Conservation (phyloP, 2,113 vertebrate genomes). For the Cacatua alba region DNA sequence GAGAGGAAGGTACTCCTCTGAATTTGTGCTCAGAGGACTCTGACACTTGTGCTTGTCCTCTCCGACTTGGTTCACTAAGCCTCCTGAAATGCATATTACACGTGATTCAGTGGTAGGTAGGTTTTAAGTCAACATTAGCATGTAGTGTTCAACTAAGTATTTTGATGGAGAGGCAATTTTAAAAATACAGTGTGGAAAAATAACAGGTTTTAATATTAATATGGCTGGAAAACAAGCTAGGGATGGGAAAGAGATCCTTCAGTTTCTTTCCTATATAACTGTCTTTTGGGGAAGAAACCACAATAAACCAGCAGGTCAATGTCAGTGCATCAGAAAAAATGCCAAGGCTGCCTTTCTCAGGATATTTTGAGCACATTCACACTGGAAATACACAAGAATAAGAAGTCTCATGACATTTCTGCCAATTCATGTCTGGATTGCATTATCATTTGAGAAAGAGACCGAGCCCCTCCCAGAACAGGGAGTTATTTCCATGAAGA, state of each 20-base stretch:
- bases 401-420: slow-evolving; percentile 65
- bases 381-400: slow-evolving; percentile 50
- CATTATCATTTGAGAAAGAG: slow-evolving; percentile 54
- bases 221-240: background rate
- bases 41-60: background rate
- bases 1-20: background rate
- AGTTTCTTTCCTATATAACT: background rate
- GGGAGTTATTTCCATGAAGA: slow-evolving; percentile 43
- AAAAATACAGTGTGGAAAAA: background rate
- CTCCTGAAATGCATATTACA: background rate
- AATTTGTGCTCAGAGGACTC: background rate
- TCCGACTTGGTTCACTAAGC: background rate
- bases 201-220: background rate
- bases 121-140: background rate
- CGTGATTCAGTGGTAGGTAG: background rate
- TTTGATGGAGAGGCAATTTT: background rate
- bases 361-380: slow-evolving; percentile 48
- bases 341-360: slow-evolving; percentile 60
- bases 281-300: slow-evolving; percentile 27
- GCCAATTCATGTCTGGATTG: slow-evolving; percentile 61
- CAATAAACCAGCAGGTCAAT: slow-evolving; percentile 57
- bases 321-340: slow-evolving; percentile 62
- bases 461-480: background rate
- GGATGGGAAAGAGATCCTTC: slow-evolving; percentile 17
- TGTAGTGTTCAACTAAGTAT: background rate